Evolutionary conservation across 2,888 invertebrate genomes (phyloP).

Genomic region (Dicyrtomina minuta): DNA sequence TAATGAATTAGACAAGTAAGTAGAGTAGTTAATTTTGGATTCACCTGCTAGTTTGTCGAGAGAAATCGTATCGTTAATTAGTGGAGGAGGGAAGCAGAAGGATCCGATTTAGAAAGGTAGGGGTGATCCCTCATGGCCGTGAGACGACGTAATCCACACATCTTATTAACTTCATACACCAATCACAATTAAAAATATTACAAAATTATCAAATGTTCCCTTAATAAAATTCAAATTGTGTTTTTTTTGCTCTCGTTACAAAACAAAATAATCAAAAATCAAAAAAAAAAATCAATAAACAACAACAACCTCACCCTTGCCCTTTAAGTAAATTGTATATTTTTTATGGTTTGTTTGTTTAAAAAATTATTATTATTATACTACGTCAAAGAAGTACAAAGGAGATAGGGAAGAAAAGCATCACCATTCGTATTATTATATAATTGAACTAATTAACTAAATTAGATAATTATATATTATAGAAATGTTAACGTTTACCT

Average conservation of each 20-base stretch:
- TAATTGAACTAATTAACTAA: not conserved
- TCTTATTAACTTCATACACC: constrained; percentile 53
- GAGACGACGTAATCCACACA: constrained; percentile 53
- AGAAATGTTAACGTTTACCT: too few species aligned
- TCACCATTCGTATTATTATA: not conserved
- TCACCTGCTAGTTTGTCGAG: constrained; percentile 50
- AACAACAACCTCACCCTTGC: not conserved
- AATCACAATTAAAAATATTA: constrained; percentile 41
- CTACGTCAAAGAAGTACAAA: not conserved
- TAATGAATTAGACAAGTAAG: constrained; percentile 34
- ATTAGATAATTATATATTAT: not conserved
- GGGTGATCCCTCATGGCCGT: constrained; percentile 54
- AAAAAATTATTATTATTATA: not conserved
- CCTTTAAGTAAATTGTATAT: not conserved
- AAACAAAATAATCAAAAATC: not conserved
- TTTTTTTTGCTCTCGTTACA: constrained; percentile 33
- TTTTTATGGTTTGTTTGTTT: not conserved
- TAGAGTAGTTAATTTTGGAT: constrained; percentile 46
- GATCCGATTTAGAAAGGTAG: constrained; percentile 53
- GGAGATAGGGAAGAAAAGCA: too few species aligned
- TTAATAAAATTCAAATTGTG: not conserved
- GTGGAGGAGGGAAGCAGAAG: constrained; percentile 54
- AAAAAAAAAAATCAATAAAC: constrained; percentile 2
- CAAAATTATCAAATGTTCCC: constrained; percentile 11
- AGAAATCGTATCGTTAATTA: constrained; percentile 43